These are phyloP conservation scores for Nomada ruficornis DNA, from an alignment of 2,888 invertebrate genomes.

Conservation along the genomic window DNA sequence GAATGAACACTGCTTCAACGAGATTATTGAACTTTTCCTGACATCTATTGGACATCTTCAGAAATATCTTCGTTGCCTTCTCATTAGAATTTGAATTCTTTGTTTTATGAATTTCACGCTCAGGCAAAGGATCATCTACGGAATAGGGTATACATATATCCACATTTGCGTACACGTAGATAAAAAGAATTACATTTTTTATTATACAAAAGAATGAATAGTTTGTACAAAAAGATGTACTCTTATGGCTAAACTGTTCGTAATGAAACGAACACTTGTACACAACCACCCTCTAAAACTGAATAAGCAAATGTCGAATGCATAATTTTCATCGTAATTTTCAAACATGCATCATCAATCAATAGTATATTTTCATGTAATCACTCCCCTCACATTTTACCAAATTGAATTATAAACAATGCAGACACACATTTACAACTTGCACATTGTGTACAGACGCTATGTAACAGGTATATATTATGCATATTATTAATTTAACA, in stretches of 20 bases:
- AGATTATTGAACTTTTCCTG: background rate
- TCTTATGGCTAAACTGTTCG: conserved; percentile 56
- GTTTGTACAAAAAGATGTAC: conserved; percentile 78
- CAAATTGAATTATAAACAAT: conserved; percentile 38
- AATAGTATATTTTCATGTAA: conserved; percentile 19
- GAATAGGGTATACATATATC: background rate
- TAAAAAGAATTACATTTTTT: conserved; percentile 73
- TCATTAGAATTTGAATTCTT: background rate
- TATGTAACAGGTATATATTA: conserved; percentile 60
- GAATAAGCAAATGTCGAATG: conserved; percentile 44
- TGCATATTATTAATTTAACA: conserved; percentile 49
- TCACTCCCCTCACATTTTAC: conserved; percentile 12
- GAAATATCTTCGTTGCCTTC: background rate
- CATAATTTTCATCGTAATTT: conserved; percentile 23
- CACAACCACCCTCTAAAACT: conserved; percentile 49
- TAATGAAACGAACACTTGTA: conserved; percentile 49
- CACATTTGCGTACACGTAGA: background rate
- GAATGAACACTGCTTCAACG: background rate
- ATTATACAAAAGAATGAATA: conserved; percentile 76
- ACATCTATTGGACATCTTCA: conserved; percentile 3
- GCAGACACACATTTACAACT: conserved; percentile 39
- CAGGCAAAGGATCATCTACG: background rate
- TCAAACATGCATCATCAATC: conserved; percentile 12
- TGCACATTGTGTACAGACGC: conserved; percentile 29
- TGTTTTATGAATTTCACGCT: background rate